These are phyloP conservation scores for Hoplodrina ambigua DNA, from an alignment of 2,888 invertebrate species.

Conservation along the genomic window DNA sequence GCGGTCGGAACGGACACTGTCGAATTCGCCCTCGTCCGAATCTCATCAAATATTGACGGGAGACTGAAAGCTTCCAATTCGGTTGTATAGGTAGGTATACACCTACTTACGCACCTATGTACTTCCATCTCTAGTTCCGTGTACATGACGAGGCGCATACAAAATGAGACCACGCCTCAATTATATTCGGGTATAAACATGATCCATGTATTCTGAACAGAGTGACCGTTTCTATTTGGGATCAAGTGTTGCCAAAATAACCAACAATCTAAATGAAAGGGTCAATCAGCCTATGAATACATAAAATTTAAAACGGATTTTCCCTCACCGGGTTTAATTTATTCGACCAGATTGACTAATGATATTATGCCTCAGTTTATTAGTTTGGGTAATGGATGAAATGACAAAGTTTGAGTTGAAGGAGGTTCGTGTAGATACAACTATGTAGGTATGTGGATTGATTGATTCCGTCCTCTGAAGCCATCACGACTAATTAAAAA, in stretches of 20 bases:
- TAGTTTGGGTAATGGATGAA: conserved; percentile 23
- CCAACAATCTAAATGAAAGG: conserved; percentile 37
- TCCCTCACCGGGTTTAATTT: conserved; percentile 28
- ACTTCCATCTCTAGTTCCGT: conserved; percentile 59
- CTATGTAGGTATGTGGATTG: neutral
- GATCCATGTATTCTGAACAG: conserved; percentile 60
- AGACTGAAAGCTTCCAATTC: conserved; percentile 78
- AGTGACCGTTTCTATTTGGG: conserved; percentile 51
- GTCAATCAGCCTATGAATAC: conserved; percentile 34
- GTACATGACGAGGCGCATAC: conserved; percentile 76
- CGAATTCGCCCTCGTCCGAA: conserved; percentile 77
- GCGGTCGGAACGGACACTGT: conserved; percentile 64
- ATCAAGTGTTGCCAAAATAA: conserved; percentile 36
- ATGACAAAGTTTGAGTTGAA: conserved; percentile 14
- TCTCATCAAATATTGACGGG: conserved; percentile 87
- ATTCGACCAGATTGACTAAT: conserved; percentile 24
- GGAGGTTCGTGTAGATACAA: conserved; percentile 2
- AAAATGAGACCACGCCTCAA: conserved; percentile 72
- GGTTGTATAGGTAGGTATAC: conserved; percentile 29
- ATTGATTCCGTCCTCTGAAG: neutral
- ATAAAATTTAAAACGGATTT: conserved; percentile 24
- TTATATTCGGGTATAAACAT: conserved; percentile 58
- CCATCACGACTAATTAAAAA: neutral
- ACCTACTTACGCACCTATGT: conserved; percentile 56
- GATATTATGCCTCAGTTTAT: conserved; percentile 2